Conservation (phyloP, 53 echinoderm and acorn worm species). For the Patiria pectinifera region DNA sequence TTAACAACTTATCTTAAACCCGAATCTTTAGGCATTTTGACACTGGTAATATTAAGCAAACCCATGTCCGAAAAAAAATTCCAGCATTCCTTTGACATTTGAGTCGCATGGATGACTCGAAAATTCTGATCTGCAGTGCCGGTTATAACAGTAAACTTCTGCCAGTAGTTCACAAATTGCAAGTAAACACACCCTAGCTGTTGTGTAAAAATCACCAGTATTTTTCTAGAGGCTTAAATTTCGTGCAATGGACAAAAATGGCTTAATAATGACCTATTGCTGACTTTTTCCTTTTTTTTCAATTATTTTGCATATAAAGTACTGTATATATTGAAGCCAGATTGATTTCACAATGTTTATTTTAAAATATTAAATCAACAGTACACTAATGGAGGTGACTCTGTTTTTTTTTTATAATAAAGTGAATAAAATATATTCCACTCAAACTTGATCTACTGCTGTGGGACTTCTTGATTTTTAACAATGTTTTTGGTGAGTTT, state of each 20-base stretch:
- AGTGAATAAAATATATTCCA: not conserved
- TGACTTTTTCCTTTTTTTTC: not conserved
- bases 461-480: not conserved
- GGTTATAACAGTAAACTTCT: too few species aligned
- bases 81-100: too few species aligned
- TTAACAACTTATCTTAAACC: too few species aligned
- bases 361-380: constrained; percentile 4
- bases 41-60: too few species aligned
- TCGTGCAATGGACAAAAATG: constrained; percentile 19
- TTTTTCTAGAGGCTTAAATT: not conserved
- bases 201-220: not conserved
- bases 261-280: not conserved
- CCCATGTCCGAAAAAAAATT: too few species aligned
- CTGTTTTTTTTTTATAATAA: not conserved
- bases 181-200: too few species aligned
- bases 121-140: not conserved
- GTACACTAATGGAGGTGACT: not conserved
- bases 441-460: not conserved
- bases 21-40: too few species aligned
- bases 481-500: not conserved
- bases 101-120: too few species aligned
- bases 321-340: not conserved
- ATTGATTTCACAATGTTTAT: not conserved
- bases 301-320: constrained; percentile 7
- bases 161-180: too few species aligned